Evolutionary conservation across 2,113 vertebrate genomes (phyloP), one percentile per base, ranked within the genome.

Genomic region (Mastomys coucha): DNA sequence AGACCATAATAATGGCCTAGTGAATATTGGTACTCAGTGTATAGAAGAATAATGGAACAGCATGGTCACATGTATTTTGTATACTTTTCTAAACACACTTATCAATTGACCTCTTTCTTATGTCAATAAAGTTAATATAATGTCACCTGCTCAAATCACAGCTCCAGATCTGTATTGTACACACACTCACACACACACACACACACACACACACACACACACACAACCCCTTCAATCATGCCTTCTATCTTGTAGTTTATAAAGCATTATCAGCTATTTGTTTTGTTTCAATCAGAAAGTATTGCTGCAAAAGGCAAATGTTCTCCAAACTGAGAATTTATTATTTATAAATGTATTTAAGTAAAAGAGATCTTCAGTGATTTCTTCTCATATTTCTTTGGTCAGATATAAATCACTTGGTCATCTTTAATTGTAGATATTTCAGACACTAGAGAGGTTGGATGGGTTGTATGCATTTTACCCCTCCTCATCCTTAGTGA

Each of bases 1-100:
- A 81, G n/a, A 33, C 19, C 22, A 94, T 31, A 33, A 70, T 85
- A 94, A 76, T 88, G 20, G 8, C 39, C 82, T 91, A 73, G 65
- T 39, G 69, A 69, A 77, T 53, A 92, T 39, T 88, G 28, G 86
- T 69, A 63, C 75, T 69, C 17, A 84, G 22, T n/a, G 0, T 33
- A 31, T n/a, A 13, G 22, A 84, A 87, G 17, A 82, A 72, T 14
- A 51, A 24, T 2, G 20, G 7, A 81, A 28, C 67, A 26, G 31
- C 56, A 51, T 53, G 33, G 70, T 0, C 42, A 91, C 33, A 89
- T 92, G 13, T 33, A 65, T 26, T 28, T 5, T 88, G n/a, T 11
- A 45, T 7, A 51, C 0, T 39, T 22, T 95, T 14, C 36, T 96
- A 11, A 67, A 67, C 12, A 24, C 4, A 76, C 1, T 76, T 2